Evolutionary conservation across 2,797 vertebrate genomes (phyloP).

Genomic region (Lagodon rhomboides): DNA sequence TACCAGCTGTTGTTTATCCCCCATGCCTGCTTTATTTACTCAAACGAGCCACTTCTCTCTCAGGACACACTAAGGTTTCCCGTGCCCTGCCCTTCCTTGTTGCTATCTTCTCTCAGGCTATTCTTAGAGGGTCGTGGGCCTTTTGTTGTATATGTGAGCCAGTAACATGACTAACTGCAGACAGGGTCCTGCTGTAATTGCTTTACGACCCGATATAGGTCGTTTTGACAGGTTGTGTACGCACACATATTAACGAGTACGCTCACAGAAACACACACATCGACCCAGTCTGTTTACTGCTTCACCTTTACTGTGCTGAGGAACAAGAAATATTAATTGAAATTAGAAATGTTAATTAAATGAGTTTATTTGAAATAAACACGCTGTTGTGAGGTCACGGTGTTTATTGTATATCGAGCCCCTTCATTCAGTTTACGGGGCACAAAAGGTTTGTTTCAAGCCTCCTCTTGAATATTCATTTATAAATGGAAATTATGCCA

Average conservation of each 20-base stretch:
- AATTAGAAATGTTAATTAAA: slow-evolving; percentile 39
- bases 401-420: slow-evolving; percentile 7
- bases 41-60: slow-evolving; percentile 82
- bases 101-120: slow-evolving; percentile 69
- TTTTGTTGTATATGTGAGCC: slow-evolving; percentile 76
- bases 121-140: slow-evolving; percentile 77
- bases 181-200: slow-evolving; percentile 55
- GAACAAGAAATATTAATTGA: slow-evolving; percentile 9
- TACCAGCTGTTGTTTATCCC: slow-evolving; percentile 90
- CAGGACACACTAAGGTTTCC: slow-evolving; percentile 52
- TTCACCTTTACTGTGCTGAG: background rate
- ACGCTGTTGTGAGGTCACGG: background rate
- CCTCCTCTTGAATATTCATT: slow-evolving; percentile 29
- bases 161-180: slow-evolving; percentile 70
- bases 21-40: slow-evolving; percentile 91
- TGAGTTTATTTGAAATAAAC: slow-evolving; percentile 25
- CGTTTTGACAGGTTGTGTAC: slow-evolving; percentile 58
- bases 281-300: background rate
- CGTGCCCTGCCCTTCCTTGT: slow-evolving; percentile 34
- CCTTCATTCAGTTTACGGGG: slow-evolving; percentile 21
- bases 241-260: slow-evolving; percentile 31
- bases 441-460: slow-evolving; percentile 29
- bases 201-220: slow-evolving; percentile 72
- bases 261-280: slow-evolving; percentile 30
- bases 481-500: slow-evolving; percentile 23